A percentile compares a stretch with the other conserved stretches of the same genome.
These are phyloP conservation scores for Eubucco bourcierii DNA, from an alignment of 2,113 vertebrate species.

Conservation along the genomic window DNA sequence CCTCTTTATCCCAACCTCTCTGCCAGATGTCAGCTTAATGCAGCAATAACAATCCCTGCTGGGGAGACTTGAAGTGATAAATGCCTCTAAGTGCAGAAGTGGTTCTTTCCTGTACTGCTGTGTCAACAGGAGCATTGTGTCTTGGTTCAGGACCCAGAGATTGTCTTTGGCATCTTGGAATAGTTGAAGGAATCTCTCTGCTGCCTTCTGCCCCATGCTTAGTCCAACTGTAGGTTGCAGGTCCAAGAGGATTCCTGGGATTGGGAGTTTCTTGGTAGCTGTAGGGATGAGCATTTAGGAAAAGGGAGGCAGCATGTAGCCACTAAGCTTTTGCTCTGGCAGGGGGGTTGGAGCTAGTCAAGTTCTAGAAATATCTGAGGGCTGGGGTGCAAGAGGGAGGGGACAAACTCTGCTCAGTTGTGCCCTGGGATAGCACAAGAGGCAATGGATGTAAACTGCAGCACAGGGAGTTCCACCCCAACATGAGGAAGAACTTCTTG, in stretches of 20 bases:
- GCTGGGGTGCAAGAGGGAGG: too few species aligned
- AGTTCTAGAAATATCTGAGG: too few species aligned
- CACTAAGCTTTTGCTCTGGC: background rate
- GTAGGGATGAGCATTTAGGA: background rate
- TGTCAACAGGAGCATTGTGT: background rate
- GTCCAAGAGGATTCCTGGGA: background rate
- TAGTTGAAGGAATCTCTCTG: background rate
- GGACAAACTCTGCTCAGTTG: too few species aligned
- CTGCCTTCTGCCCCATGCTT: background rate
- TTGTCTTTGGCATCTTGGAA: background rate
- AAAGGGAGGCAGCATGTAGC: background rate
- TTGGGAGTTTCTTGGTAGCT: background rate
- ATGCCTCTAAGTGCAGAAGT: background rate
- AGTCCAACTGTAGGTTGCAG: background rate
- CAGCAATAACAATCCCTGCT: background rate
- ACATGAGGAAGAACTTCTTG: too few species aligned
- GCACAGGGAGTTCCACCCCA: too few species aligned
- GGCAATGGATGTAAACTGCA: too few species aligned
- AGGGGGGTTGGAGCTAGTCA: too few species aligned
- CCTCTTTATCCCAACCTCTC: background rate
- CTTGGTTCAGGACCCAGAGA: background rate
- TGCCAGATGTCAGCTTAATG: slow-evolving; percentile 41
- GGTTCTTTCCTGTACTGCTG: background rate
- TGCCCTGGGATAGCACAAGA: too few species aligned
- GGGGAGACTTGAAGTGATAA: background rate